Evolutionary conservation across 2,113 vertebrate genomes (phyloP).

Genomic region (Phoxinus phoxinus): DNA sequence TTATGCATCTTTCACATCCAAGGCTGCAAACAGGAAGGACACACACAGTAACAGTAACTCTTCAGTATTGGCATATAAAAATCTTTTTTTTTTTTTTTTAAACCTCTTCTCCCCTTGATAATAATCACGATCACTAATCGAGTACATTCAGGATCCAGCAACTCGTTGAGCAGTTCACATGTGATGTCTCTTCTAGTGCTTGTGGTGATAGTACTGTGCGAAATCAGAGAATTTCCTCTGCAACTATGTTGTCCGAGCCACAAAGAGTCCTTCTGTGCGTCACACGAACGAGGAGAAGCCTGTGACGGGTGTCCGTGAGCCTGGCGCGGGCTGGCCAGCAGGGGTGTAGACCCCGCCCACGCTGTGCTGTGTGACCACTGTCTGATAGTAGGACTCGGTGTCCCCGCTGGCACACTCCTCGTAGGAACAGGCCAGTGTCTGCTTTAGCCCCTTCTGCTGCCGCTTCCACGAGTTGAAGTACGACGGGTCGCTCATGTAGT

Average conservation of each 20-base stretch:
- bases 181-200: slow-evolving; percentile 47
- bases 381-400: slow-evolving; percentile 86
- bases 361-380: slow-evolving; percentile 95
- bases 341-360: slow-evolving; percentile 90
- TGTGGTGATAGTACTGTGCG: slow-evolving; percentile 47
- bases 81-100: neutral
- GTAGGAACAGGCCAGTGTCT: slow-evolving; percentile 79
- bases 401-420: slow-evolving; percentile 85
- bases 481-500: slow-evolving; percentile 97
- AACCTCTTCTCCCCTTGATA: neutral
- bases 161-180: slow-evolving; percentile 27
- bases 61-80: slow-evolving; percentile 33
- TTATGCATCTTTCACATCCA: slow-evolving; percentile 23
- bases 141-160: slow-evolving; percentile 47
- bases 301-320: slow-evolving; percentile 91
- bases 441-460: slow-evolving; percentile 85
- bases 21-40: slow-evolving; percentile 31
- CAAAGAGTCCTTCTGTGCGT: slow-evolving; percentile 57
- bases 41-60: slow-evolving; percentile 35
- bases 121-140: neutral
- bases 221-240: slow-evolving; percentile 48
- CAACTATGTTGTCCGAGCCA: slow-evolving; percentile 34
- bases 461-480: slow-evolving; percentile 97
- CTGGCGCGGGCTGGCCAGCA: slow-evolving; percentile 81
- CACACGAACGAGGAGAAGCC: slow-evolving; percentile 98